These are phyloP conservation scores for Monomorium pharaonis DNA, from an alignment of 1,140 invertebrate genomes.

Conservation along the genomic window DNA sequence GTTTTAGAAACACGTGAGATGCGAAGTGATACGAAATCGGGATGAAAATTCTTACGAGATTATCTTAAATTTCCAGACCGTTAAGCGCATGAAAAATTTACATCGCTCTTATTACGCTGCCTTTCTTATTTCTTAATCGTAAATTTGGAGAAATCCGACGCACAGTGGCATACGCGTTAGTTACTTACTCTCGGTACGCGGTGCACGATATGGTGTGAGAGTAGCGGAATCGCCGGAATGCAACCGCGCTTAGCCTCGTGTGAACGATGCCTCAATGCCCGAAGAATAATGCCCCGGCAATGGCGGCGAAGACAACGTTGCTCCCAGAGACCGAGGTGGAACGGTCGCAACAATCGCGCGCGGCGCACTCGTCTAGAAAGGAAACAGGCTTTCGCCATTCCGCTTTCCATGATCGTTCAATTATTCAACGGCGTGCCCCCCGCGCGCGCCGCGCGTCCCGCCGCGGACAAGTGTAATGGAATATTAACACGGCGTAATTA, in stretches of 20 bases:
- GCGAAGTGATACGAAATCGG: background rate
- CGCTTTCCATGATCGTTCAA: slow-evolving; percentile 73
- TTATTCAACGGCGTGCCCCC: slow-evolving; percentile 67
- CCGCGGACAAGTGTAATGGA: slow-evolving; percentile 68
- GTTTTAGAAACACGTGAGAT: background rate
- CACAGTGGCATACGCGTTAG: background rate
- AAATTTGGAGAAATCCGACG: background rate
- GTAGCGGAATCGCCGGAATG: background rate
- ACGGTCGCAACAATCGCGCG: slow-evolving; percentile 50
- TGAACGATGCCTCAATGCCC: slow-evolving; percentile 30
- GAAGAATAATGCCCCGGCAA: slow-evolving; percentile 33
- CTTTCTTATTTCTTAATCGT: background rate
- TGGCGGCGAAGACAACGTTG: slow-evolving; percentile 36
- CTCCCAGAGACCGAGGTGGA: slow-evolving; percentile 44
- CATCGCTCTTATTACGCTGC: background rate
- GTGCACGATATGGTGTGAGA: background rate
- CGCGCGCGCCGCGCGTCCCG: background rate
- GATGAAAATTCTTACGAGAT: background rate
- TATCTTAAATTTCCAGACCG: background rate
- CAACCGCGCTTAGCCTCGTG: slow-evolving; percentile 4
- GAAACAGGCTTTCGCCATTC: slow-evolving; percentile 73
- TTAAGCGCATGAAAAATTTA: background rate
- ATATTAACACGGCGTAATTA: slow-evolving; percentile 73
- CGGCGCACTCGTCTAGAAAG: slow-evolving; percentile 68
- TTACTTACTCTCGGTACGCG: background rate